Base-by-base conservation (phyloP, 2,113 vertebrate species). In the Apistogramma diplotaenia region DNA sequence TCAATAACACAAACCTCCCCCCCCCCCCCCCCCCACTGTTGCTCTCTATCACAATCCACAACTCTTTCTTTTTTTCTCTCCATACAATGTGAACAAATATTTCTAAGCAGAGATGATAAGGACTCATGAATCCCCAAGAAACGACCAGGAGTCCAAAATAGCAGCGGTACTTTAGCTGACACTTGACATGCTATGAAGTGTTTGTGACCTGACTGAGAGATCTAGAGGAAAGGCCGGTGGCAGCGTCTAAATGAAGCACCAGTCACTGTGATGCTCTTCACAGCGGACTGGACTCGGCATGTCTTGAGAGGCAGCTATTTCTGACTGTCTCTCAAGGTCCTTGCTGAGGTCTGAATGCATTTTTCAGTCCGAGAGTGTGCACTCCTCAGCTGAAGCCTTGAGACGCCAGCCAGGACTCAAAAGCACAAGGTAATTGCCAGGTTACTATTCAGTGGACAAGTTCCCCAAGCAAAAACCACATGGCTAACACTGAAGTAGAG, bases 231-330 rank as follows among this genome's bases (percentile, higher is more conserved):
- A 74, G 40, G 78, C 80, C 81, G 5, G 62, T 4, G 58, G 76
- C 81, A 7, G 81, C 65, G 43, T 85, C 79, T 77, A 85, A 92
- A 90, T 79, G 87, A 85, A 88, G 83, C 67, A 70, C 62, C 81
- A 29, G 85, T 71, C 78, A 18, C 57, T 31, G 76, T 16, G 78
- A 84, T 49, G 87, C 79, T 90, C 84, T 75, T 85, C 75, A 80
- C 86, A 43, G 61, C 19, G 16, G 60, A 77, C 76, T 37, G 76
- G 79, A 74, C 80, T 70, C 58, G 15, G 85, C 59, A 21, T 7
- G 61, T 83, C 85, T 90, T 59, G 71, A 80, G 87, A 86, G 74
- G 79, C 65, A 33, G 60, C 87, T 93, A 89, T 92, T 91, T 89
- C 61, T 90, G 84, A 43, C 81, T 12, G 18, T 74, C 76, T 81